Conservation (phyloP, 2,113 vertebrate genomes). For the Anser brachyrhynchus region DNA sequence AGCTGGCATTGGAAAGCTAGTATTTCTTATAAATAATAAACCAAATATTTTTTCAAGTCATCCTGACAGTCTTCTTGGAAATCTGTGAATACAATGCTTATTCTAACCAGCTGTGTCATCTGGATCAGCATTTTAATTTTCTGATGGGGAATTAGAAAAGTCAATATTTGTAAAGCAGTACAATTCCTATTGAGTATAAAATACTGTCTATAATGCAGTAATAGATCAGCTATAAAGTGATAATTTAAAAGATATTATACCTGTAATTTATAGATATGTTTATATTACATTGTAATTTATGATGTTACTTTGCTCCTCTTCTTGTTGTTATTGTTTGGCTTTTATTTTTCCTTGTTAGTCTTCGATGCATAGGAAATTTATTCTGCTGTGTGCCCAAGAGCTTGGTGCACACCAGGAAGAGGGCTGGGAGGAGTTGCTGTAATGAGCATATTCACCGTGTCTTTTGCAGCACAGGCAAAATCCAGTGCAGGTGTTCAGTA, state of each 20-base stretch:
- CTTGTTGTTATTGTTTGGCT: not conserved
- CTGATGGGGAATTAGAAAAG: not conserved
- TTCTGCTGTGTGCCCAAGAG: not conserved
- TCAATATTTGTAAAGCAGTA: not conserved
- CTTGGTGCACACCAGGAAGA: rapidly evolving
- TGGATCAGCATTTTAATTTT: constrained; percentile 1
- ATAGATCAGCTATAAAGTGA: not conserved
- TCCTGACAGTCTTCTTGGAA: constrained; percentile 54
- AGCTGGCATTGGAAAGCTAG: constrained; percentile 13
- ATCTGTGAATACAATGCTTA: constrained; percentile 21
- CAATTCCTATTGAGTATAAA: not conserved
- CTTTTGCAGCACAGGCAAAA: not conserved
- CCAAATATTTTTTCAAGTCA: not conserved
- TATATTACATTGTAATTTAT: not conserved
- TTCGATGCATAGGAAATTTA: not conserved
- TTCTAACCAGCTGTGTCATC: not conserved
- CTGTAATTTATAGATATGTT: not conserved
- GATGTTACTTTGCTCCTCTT: not conserved
- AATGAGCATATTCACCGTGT: not conserved
- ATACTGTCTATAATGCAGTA: not conserved
- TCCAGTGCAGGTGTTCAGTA: no score
- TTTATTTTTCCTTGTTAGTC: not conserved
- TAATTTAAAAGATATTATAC: not conserved
- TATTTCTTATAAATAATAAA: constrained; percentile 32
- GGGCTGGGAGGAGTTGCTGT: no score